phyloP scores from a whole-genome alignment of 2,888 invertebrate species.

The Spisula solida region DNA sequence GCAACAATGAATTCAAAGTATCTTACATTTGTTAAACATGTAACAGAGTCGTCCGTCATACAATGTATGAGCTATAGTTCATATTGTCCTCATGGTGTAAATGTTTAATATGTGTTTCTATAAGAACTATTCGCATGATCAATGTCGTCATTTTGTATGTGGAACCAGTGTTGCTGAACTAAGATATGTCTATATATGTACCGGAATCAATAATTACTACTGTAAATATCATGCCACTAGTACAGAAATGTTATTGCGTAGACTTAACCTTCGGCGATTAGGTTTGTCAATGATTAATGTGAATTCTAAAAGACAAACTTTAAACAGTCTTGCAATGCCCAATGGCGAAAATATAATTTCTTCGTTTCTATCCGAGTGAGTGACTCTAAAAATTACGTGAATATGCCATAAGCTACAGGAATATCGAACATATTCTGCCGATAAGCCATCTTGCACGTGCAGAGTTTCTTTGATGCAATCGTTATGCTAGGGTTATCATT shows the following conservation, averaged over 20 bases:
- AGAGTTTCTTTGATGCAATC: not conserved
- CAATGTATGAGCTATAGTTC: too few species aligned
- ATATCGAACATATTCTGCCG: not conserved
- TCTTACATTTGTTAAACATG: too few species aligned
- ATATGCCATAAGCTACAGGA: not conserved
- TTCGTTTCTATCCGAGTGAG: not conserved
- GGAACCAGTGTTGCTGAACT: too few species aligned
- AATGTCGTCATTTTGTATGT: too few species aligned
- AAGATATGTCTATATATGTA: too few species aligned
- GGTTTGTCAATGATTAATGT: not conserved
- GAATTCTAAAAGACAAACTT: not conserved
- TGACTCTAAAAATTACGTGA: not conserved
- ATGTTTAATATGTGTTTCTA: too few species aligned
- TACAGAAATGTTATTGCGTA: not conserved
- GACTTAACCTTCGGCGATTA: not conserved
- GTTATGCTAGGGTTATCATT: not conserved
- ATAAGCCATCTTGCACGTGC: conserved; percentile 10
- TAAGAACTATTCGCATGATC: too few species aligned
- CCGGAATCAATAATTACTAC: too few species aligned
- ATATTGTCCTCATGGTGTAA: too few species aligned
- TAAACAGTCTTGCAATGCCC: not conserved
- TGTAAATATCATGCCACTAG: not conserved
- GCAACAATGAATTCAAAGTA: too few species aligned
- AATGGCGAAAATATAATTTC: not conserved
- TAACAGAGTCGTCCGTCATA: too few species aligned